These are phyloP conservation scores for Papilio protenor DNA, from an alignment of 2,888 invertebrate species.

Conservation along the genomic window DNA sequence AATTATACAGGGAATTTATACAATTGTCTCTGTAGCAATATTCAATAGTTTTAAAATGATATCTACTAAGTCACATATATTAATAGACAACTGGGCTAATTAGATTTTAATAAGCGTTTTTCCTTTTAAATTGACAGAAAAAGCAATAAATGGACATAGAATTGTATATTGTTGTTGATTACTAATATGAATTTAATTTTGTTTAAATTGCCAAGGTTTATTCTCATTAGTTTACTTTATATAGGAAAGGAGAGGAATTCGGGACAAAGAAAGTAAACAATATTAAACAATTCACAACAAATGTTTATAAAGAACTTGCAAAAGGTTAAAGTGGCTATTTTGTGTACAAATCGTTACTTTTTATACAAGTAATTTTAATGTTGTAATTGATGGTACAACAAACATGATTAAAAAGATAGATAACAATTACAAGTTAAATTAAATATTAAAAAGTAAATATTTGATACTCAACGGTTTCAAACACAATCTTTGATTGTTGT, in stretches of 20 bases:
- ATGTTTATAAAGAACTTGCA: not conserved
- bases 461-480: constrained; percentile 11
- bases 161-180: not conserved
- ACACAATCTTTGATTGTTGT: constrained; percentile 28
- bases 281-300: not conserved
- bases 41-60: not conserved
- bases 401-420: not conserved
- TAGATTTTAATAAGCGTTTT: not conserved
- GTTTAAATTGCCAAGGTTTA: not conserved
- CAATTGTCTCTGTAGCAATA: not conserved
- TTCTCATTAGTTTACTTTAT: not conserved
- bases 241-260: not conserved
- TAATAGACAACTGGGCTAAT: constrained; percentile 9
- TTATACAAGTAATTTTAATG: not conserved
- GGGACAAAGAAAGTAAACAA: not conserved
- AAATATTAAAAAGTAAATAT: not conserved
- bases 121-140: not conserved
- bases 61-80: not conserved
- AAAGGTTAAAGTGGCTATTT: not conserved
- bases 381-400: not conserved
- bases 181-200: not conserved
- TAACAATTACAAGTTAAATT: not conserved
- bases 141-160: not conserved
- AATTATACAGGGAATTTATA: not conserved
- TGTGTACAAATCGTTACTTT: not conserved